These are phyloP conservation scores for Sapajus apella DNA, from an alignment of 2,113 vertebrate species.

Conservation along the genomic window DNA sequence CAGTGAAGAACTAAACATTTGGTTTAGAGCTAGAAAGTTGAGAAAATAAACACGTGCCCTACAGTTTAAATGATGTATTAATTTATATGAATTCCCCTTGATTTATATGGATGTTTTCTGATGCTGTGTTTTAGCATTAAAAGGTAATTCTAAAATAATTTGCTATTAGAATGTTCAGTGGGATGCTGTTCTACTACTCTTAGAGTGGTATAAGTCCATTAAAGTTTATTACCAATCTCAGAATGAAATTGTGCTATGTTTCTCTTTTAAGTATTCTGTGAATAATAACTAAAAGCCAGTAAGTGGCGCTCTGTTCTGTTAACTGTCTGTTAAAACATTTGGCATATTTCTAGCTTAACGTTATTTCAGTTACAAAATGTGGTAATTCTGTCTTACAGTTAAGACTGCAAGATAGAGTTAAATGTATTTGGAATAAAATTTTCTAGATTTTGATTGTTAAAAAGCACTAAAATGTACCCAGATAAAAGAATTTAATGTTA, in stretches of 20 bases:
- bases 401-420: neutral
- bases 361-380: constrained; percentile 25
- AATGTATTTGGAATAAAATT: constrained; percentile 36
- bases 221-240: constrained; percentile 59
- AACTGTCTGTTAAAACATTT: constrained; percentile 30
- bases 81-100: neutral
- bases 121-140: constrained; percentile 41
- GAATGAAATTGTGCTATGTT: constrained; percentile 58
- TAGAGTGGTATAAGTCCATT: constrained; percentile 52
- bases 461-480: neutral
- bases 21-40: neutral
- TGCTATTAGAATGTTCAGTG: constrained; percentile 43
- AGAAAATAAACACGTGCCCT: neutral
- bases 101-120: constrained; percentile 41
- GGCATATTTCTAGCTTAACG: constrained; percentile 51
- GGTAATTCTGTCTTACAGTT: neutral
- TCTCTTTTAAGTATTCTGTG: constrained; percentile 57
- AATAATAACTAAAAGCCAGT: constrained; percentile 64
- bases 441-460: constrained; percentile 50
- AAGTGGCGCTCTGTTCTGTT: constrained; percentile 65
- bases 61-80: neutral
- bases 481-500: constrained; percentile 38
- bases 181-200: neutral
- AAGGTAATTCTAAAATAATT: constrained; percentile 63
- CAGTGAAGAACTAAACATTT: neutral